Conservation (phyloP, 2,113 vertebrate species). For the Mola mola region DNA sequence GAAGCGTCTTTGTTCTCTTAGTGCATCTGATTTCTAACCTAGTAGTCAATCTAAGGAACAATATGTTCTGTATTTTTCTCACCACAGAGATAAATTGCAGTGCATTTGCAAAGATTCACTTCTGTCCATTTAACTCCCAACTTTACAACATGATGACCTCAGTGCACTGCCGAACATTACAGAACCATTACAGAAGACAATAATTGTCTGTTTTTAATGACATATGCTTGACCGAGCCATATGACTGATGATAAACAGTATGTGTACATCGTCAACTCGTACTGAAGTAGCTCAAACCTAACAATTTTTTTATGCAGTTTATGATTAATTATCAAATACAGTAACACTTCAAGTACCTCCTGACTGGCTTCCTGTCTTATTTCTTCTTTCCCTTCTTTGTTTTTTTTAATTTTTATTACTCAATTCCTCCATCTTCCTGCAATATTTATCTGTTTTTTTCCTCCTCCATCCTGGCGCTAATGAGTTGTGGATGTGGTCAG, state of each 20-base stretch:
- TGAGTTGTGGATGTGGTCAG: constrained; percentile 59
- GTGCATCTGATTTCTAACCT: constrained; percentile 23
- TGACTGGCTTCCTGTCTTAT: neutral
- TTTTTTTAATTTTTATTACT: neutral
- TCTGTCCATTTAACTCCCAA: constrained; percentile 33
- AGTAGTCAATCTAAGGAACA: constrained; percentile 16
- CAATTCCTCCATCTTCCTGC: no score
- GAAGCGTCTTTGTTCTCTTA: constrained; percentile 20
- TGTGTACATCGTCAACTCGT: no score
- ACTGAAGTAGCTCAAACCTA: no score
- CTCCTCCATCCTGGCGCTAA: constrained; percentile 43
- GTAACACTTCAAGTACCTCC: neutral
- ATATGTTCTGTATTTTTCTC: constrained; percentile 28
- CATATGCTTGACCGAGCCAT: no score
- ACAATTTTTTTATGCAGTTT: no score
- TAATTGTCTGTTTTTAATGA: no score
- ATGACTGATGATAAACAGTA: no score
- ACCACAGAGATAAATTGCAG: constrained; percentile 25
- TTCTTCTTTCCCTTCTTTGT: no score
- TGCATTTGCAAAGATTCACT: constrained; percentile 22
- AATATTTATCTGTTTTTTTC: constrained; percentile 5
- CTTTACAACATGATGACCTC: constrained; percentile 13
- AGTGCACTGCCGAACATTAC: no score
- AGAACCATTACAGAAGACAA: no score
- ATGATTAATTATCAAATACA: neutral